Evolutionary conservation across 2,113 vertebrate species (phyloP), one percentile per base, ranked within the genome.

Genomic region (Microcebus tavaratra): DNA sequence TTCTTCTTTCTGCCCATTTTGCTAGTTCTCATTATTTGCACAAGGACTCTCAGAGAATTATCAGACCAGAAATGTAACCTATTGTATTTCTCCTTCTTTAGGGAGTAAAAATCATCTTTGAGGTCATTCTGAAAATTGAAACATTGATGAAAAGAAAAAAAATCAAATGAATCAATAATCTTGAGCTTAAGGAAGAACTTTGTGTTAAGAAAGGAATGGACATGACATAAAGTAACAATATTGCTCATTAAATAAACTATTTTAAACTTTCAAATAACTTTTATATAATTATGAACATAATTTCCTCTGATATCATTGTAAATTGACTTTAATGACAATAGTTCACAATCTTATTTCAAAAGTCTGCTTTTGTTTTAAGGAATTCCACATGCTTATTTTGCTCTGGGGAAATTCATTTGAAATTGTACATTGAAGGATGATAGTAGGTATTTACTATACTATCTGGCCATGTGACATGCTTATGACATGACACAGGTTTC

Each of bases 1-100:
- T 97, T 94, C 72, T 96, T 82, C 95, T 87, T 91, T 98, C 95
- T 97, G 94, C 91, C 53, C 82, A 80, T 96, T 97, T 98, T 96
- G 68, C 96, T 88, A 67, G 17, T 55, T 95, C 93, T 82, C 21
- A 92, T 96, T 73, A 72, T 96, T 91, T 73, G 84, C 81, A 97
- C 85, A 48, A 96, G 65, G 15, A 98, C 96, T 89, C 84, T 88
- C 81, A 96, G 94, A 97, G 87, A 39, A 0, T 21, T 95, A 93
- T 55, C 84, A 93, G 82, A 73, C 78, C 68, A 80, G 78, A 98
- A 98, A 94, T 67, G 17, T 72, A 94, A 94, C 53, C 92, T 84
- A 73, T 55, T 70, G 68, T 70, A 89, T 97, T 23, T 39, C 50
- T 97, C 97, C 94, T 25, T 94, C 95, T 97, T 96, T 89, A 95